Percentiles rank a stretch among this genome's conserved stretches.
These are phyloP conservation scores for Sardina pilchardus DNA, from an alignment of 2,113 vertebrate genomes.

Conservation along the genomic window DNA sequence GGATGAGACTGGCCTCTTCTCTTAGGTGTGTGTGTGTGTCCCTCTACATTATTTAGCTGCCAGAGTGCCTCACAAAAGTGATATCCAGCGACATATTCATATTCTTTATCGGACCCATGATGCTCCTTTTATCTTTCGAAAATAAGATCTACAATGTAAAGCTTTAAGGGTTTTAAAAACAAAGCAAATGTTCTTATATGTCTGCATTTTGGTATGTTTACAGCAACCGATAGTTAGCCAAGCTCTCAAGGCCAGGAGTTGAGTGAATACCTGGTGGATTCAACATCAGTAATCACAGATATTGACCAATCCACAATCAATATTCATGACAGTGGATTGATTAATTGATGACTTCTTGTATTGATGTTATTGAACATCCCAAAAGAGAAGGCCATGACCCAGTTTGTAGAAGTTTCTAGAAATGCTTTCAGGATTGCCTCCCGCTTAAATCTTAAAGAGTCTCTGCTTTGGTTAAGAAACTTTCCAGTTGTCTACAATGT, in stretches of 20 bases:
- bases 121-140: neutral
- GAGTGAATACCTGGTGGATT: neutral
- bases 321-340: neutral
- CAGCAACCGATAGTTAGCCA: neutral
- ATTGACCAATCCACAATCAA: neutral
- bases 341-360: neutral
- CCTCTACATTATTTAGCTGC: neutral
- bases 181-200: neutral
- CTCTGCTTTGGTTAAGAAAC: neutral
- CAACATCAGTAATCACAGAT: neutral
- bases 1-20: neutral
- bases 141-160: neutral
- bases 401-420: neutral
- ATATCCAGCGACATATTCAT: neutral
- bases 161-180: neutral
- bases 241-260: neutral
- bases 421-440: neutral
- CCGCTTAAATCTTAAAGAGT: neutral
- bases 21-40: neutral
- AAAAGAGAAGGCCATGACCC: neutral
- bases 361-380: neutral
- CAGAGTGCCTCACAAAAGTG: neutral
- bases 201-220: neutral
- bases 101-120: neutral
- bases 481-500: neutral